These are phyloP conservation scores for Apamea monoglypha DNA, from an alignment of 2,888 invertebrate genomes.

Conservation along the genomic window DNA sequence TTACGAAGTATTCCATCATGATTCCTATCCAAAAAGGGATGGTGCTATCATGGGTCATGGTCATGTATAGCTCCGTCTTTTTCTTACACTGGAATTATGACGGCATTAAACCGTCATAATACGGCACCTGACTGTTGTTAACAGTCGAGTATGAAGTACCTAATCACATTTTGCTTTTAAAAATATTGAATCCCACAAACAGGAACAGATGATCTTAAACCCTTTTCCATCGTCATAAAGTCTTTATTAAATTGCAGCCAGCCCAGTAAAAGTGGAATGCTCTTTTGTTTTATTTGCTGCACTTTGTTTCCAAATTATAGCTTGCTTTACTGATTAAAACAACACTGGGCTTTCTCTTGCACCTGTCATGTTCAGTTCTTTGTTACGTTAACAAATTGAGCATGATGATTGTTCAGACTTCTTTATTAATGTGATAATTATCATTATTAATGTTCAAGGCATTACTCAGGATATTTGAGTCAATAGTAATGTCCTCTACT, in stretches of 20 bases:
- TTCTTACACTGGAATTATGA: too few relatives aligned
- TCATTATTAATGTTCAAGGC: background rate
- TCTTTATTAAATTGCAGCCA: background rate
- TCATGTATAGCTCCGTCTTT: too few relatives aligned
- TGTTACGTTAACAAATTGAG: background rate
- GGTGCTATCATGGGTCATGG: too few relatives aligned
- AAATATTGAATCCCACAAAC: background rate
- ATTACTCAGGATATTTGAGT: background rate
- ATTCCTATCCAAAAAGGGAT: background rate
- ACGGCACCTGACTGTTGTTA: background rate
- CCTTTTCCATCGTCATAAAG: background rate
- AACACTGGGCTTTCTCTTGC: constrained; percentile 39
- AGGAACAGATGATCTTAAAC: constrained; percentile 7
- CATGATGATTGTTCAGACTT: background rate
- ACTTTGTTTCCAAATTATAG: constrained; percentile 30
- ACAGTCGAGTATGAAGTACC: too few relatives aligned
- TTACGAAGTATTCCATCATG: background rate
- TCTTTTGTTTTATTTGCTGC: constrained; percentile 36
- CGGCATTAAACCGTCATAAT: background rate
- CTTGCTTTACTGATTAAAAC: constrained; percentile 20
- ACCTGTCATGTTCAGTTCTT: constrained; percentile 14
- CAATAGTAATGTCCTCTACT: background rate
- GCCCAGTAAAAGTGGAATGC: background rate
- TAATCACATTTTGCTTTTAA: too few relatives aligned
- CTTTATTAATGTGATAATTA: background rate